Percentiles rank a stretch among this genome's conserved stretches.
Evolutionary conservation across 2,113 vertebrate genomes (phyloP).

Genomic region (Haemorhous mexicanus): DNA sequence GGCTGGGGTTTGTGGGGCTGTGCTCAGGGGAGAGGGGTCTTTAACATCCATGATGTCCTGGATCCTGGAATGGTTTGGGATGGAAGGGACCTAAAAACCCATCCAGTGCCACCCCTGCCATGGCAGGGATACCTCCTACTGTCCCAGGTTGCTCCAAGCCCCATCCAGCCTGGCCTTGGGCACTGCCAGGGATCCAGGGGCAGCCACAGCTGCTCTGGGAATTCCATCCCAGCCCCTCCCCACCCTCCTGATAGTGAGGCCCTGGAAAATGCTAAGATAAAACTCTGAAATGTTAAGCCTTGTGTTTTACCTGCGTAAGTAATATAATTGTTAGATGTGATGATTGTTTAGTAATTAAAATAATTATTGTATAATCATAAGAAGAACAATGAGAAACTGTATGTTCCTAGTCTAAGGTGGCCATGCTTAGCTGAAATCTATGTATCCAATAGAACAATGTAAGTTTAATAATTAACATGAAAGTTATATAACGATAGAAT

Average conservation of each 20-base stretch:
- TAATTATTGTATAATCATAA: too few species aligned
- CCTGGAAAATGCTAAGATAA: too few species aligned
- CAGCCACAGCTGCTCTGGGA: background rate
- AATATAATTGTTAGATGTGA: too few species aligned
- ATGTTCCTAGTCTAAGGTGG: too few species aligned
- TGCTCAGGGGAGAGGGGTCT: background rate
- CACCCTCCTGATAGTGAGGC: background rate
- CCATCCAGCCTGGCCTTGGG: fast-evolving
- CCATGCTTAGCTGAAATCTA: too few species aligned
- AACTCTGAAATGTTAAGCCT: too few species aligned
- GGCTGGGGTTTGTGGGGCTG: background rate
- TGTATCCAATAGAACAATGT: too few species aligned
- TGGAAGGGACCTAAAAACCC: fast-evolving
- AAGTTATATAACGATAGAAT: too few species aligned
- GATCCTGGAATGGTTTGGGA: background rate
- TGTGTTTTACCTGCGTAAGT: too few species aligned
- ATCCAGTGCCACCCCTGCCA: background rate
- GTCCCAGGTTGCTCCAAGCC: background rate
- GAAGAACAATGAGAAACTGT: too few species aligned
- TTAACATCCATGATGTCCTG: background rate
- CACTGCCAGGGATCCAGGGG: background rate
- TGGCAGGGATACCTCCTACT: background rate
- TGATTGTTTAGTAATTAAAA: too few species aligned
- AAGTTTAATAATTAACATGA: too few species aligned
- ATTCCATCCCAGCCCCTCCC: background rate